Conservation (phyloP, 2,888 invertebrate genomes). For the Monochamus alternatus region DNA sequence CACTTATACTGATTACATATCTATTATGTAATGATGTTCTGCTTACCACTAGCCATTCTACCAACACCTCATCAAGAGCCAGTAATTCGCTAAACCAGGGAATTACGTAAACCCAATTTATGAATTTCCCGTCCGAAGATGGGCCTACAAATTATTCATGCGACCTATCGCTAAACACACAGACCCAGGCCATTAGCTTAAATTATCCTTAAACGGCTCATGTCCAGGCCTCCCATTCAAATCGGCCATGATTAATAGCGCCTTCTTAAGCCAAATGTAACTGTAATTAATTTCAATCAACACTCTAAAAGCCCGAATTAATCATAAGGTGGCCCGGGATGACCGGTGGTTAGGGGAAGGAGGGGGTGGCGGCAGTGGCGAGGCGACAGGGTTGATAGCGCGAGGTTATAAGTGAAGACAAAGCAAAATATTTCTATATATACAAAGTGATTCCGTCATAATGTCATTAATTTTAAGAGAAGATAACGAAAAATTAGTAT, state of each 20-base stretch:
- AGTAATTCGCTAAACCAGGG: conserved; percentile 1
- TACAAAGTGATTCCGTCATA: too few species aligned
- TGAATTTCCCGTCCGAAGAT: conserved; percentile 24
- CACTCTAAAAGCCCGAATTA: conserved; percentile 53
- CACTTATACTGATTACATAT: too few species aligned
- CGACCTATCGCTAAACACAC: conserved; percentile 43
- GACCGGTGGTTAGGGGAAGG: conserved; percentile 16
- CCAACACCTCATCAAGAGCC: too few species aligned
- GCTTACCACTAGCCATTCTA: too few species aligned
- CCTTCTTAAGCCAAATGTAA: conserved; percentile 51
- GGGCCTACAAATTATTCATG: conserved; percentile 32
- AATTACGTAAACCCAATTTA: conserved; percentile 14
- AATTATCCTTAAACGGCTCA: conserved; percentile 50
- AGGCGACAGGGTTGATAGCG: neutral
- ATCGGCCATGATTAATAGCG: conserved; percentile 53
- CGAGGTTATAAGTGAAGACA: neutral
- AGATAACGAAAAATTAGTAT: too few species aligned
- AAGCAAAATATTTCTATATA: neutral
- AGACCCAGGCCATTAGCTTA: conserved; percentile 47
- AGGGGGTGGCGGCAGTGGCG: conserved; percentile 6
- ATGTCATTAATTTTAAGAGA: too few species aligned
- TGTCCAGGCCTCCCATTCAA: conserved; percentile 51
- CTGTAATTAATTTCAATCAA: conserved; percentile 59
- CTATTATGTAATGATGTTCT: neutral
- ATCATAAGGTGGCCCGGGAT: conserved; percentile 47